Percentiles rank a stretch among this genome's conserved stretches.
phyloP scores from a whole-genome alignment of 2,797 vertebrate species.

The Labroides dimidiatus region DNA sequence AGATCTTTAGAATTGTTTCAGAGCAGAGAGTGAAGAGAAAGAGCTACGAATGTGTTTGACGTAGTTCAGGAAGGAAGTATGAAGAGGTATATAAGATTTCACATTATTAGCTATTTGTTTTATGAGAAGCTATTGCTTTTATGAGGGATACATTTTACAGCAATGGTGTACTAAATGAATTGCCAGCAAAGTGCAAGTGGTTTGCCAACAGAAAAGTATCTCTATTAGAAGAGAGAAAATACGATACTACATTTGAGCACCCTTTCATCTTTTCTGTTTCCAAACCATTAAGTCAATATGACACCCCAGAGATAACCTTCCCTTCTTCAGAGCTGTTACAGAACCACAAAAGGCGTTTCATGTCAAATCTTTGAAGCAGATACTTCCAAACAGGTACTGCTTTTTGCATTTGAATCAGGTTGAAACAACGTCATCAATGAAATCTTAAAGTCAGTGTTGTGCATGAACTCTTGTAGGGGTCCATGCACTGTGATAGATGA shows the following conservation, averaged over 20 bases:
- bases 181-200: slow-evolving; percentile 1
- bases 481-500: background rate
- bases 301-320: background rate
- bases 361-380: background rate
- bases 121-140: slow-evolving; percentile 5
- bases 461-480: background rate
- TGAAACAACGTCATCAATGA: background rate
- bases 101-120: background rate
- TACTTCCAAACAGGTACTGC: background rate
- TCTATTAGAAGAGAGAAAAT: background rate
- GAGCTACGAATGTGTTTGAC: slow-evolving; percentile 9
- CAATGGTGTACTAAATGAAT: background rate
- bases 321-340: background rate
- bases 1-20: slow-evolving; percentile 15
- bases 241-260: background rate
- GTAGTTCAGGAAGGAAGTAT: slow-evolving; percentile 1
- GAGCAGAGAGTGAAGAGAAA: slow-evolving; percentile 1
- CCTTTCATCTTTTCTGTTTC: background rate
- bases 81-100: background rate
- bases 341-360: background rate
- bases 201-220: background rate
- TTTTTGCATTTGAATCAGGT: background rate
- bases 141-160: background rate
- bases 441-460: too few relatives aligned
- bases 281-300: slow-evolving; percentile 12